A percentile compares a stretch with the other conserved stretches of the same genome.
Evolutionary conservation across 2,113 vertebrate genomes (phyloP).

Genomic region (Xenus cinereus): DNA sequence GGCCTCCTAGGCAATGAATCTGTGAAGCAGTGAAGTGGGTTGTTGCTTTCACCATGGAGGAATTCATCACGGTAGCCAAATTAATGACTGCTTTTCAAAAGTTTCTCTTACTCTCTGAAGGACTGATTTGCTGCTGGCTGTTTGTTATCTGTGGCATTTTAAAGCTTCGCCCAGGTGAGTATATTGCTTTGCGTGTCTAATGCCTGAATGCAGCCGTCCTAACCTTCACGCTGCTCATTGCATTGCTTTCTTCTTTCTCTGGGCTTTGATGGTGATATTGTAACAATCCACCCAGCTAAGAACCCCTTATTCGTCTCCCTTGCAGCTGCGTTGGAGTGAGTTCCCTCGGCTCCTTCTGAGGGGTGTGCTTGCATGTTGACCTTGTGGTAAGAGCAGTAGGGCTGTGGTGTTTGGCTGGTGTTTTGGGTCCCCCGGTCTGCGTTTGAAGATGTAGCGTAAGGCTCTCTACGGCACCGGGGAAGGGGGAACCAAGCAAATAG

Average conservation of each 20-base stretch:
- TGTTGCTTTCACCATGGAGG: neutral
- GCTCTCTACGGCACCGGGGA: neutral
- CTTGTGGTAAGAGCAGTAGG: neutral
- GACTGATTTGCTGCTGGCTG: slow-evolving; percentile 4
- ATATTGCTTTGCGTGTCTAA: neutral
- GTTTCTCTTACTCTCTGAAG: slow-evolving; percentile 1
- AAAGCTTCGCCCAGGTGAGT: neutral
- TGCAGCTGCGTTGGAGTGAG: neutral
- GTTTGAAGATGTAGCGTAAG: neutral
- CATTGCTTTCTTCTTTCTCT: neutral
- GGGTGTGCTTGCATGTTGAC: neutral
- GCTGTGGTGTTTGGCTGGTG: neutral
- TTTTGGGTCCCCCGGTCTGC: neutral
- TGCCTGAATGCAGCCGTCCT: neutral
- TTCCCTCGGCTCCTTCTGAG: neutral
- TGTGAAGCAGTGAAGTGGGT: slow-evolving; percentile 1
- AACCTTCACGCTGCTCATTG: neutral
- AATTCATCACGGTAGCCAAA: neutral
- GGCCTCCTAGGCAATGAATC: slow-evolving; percentile 34
- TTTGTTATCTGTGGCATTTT: slow-evolving; percentile 1
- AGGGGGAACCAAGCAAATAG: neutral
- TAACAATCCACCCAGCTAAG: neutral
- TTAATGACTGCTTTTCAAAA: slow-evolving; percentile 23
- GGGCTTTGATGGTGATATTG: neutral
- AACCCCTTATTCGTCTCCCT: neutral